Evolutionary conservation across 1,140 invertebrate genomes (phyloP), one percentile per base, ranked within the genome.

Genomic region (Drosophila yakuba): DNA sequence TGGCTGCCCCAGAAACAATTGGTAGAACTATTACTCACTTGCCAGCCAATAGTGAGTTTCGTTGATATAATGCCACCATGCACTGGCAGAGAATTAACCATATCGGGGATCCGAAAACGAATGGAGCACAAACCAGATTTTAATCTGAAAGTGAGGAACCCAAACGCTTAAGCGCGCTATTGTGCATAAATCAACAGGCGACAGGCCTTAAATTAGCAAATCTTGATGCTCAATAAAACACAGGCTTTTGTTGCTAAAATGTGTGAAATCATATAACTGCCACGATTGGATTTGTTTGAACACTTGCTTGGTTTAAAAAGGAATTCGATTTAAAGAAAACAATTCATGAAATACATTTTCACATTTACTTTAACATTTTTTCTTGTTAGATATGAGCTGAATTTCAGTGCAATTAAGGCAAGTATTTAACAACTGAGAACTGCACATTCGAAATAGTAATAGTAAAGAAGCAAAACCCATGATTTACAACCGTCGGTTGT

Each of bases 1-100:
- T 59, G 62, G 61, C 57, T 63, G 62, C 39, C 67, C 73, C 59
- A 69, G 68, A 79, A 88, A 64, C 83, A 79, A 71, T 75, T 80
- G 66, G 61, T 62, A 60, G 66, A 79, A 57, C 69, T 63, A 60
- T 84, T 61, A 78, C 66, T 76, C 82, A 86, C 8, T 69, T 55
- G 74, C 38, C 36, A 20, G 45, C 68, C 32, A 15, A 35, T 48
- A 15, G 17, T 48, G 14, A 17, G 59, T n/a, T 36, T 74, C 48
- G 59, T 43, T 41, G 60, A 60, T 63, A 35, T 23, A 28, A 32
- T 8, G 32, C 32, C 32, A 7, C 32, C 3, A 32, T 32, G 32
- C 32, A 32, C 32, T 32, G 32, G 8, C 32, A 32, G 32, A 32
- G 8, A 59, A 62, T 2, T 4, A 8, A n/a, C 10, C 32, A 36